A percentile compares a stretch with the other conserved stretches of the same genome.
phyloP scores from a whole-genome alignment of 2,888 invertebrate species.

The Rhimphoctona megacephalus region DNA sequence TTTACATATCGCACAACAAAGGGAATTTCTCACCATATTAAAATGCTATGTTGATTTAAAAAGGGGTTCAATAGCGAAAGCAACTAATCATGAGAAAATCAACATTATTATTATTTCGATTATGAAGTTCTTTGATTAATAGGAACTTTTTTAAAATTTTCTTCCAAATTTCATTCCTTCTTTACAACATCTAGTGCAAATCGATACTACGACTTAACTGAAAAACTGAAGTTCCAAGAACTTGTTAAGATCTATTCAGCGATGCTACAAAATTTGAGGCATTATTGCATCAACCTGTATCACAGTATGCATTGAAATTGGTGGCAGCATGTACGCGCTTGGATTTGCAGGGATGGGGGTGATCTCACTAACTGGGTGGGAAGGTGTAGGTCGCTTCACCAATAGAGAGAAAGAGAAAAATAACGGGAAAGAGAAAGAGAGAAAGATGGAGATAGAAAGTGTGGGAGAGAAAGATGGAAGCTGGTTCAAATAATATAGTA shows the following conservation, averaged over 20 bases:
- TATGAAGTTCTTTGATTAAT: neutral
- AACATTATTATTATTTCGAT: neutral
- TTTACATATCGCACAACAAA: neutral
- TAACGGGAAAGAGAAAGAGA: conserved; percentile 7
- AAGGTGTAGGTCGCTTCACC: conserved; percentile 47
- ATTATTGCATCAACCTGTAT: conserved; percentile 44
- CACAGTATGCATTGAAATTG: conserved; percentile 43
- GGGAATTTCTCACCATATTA: too few species aligned
- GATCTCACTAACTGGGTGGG: conserved; percentile 33
- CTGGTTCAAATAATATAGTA: conserved; percentile 20
- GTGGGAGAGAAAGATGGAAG: conserved; percentile 22
- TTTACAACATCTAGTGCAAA: neutral
- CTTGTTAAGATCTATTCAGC: neutral
- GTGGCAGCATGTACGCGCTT: conserved; percentile 55
- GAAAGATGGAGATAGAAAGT: conserved; percentile 18
- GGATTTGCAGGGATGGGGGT: conserved; percentile 45
- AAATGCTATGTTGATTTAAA: too few species aligned
- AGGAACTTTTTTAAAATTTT: neutral
- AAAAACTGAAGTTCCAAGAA: neutral
- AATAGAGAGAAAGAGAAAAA: conserved; percentile 2
- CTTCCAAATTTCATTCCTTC: neutral
- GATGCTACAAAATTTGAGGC: neutral
- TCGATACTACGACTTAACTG: neutral
- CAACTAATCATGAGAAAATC: neutral
- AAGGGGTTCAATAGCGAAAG: neutral